A percentile compares a stretch with the other conserved stretches of the same genome.
These are phyloP conservation scores for Hippasteria phrygiana DNA, from an alignment of 53 echinoderm and acorn worm genomes.

Conservation along the genomic window DNA sequence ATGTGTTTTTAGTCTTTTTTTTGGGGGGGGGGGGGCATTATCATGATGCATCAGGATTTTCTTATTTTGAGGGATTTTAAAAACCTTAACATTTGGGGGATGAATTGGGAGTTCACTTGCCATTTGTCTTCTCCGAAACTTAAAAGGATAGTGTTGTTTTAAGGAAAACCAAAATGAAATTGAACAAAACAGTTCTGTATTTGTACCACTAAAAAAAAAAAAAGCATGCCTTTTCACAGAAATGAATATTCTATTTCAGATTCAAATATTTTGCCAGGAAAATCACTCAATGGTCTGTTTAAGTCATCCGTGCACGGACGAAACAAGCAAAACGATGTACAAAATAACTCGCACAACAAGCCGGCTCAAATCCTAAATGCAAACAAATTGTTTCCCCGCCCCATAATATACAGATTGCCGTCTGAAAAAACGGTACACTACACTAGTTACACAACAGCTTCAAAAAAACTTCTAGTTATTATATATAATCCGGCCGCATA, in stretches of 20 bases:
- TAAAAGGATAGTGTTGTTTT: not conserved
- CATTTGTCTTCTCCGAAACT: not conserved
- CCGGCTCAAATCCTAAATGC: not conserved
- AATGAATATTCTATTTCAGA: constrained; percentile 40
- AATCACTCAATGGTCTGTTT: not conserved
- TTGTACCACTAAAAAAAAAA: not conserved
- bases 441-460: not conserved
- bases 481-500: constrained; percentile 15
- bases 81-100: no score
- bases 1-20: not conserved
- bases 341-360: constrained; percentile 23
- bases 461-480: not conserved
- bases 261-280: not conserved
- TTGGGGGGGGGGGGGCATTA: not conserved
- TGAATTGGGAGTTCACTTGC: no score
- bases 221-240: constrained; percentile 47
- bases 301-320: not conserved
- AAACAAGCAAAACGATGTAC: constrained; percentile 36
- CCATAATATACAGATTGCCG: not conserved
- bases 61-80: no score
- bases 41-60: not conserved
- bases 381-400: not conserved
- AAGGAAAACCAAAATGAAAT: not conserved
- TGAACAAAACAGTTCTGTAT: not conserved
- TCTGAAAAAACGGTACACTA: not conserved